phyloP scores from a whole-genome alignment of 2,797 vertebrate genomes.

The Sebastes flavidus region DNA sequence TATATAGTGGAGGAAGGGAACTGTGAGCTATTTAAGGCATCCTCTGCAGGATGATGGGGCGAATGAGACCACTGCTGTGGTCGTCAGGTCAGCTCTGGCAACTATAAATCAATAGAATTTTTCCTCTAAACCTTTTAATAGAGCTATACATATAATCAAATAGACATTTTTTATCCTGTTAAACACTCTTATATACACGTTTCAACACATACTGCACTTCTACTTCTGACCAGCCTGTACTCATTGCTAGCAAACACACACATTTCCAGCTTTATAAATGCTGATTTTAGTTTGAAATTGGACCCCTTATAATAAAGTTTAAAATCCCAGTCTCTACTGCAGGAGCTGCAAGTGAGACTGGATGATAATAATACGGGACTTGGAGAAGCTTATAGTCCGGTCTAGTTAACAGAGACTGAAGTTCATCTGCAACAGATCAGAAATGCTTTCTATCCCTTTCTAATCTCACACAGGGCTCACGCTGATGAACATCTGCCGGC shows the following conservation, averaged over 20 bases:
- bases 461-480: constrained; percentile 9
- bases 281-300: constrained; percentile 18
- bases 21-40: constrained; percentile 55
- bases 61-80: constrained; percentile 21
- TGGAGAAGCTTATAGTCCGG: not conserved
- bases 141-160: constrained; percentile 62
- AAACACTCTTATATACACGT: constrained; percentile 76
- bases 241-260: constrained; percentile 23
- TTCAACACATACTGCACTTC: constrained; percentile 49
- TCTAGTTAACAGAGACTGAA: not conserved
- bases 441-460: not conserved
- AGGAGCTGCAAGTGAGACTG: not conserved
- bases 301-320: not conserved
- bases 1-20: not conserved
- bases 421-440: not conserved
- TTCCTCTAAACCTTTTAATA: constrained; percentile 53
- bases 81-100: constrained; percentile 51
- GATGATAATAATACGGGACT: not conserved
- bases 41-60: constrained; percentile 49
- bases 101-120: constrained; percentile 46
- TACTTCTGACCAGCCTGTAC: constrained; percentile 33
- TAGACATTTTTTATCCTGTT: constrained; percentile 50
- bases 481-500: constrained; percentile 9
- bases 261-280: constrained; percentile 21
- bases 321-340: not conserved